phyloP scores from a whole-genome alignment of 2,888 invertebrate species.

The Corbicula japonica region DNA sequence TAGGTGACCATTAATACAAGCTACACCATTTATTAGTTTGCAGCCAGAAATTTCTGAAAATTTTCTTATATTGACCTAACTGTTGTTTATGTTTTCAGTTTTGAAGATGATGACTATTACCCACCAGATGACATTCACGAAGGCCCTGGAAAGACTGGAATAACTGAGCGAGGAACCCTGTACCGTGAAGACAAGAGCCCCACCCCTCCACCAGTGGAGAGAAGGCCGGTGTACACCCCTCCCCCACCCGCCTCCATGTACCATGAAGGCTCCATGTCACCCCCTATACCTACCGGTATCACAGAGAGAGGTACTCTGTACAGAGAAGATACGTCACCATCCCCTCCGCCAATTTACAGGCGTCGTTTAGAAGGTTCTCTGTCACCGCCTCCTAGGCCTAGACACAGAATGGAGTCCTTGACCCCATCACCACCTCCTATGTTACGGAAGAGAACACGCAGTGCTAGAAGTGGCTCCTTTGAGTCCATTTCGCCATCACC shows the following conservation, averaged over 20 bases:
- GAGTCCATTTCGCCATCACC: slow-evolving; percentile 63
- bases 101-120: slow-evolving; percentile 53
- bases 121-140: slow-evolving; percentile 54
- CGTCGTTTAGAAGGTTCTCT: slow-evolving; percentile 43
- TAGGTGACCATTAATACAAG: too few relatives aligned
- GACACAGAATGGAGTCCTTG: slow-evolving; percentile 42
- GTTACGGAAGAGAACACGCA: slow-evolving; percentile 43
- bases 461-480: slow-evolving; percentile 45
- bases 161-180: slow-evolving; percentile 59
- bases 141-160: slow-evolving; percentile 64
- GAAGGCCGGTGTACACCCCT: slow-evolving; percentile 43
- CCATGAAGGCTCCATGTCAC: slow-evolving; percentile 52
- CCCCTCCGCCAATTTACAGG: slow-evolving; percentile 54
- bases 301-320: slow-evolving; percentile 64
- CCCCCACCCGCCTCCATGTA: slow-evolving; percentile 36
- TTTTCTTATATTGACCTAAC: not conserved
- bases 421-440: slow-evolving; percentile 59
- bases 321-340: slow-evolving; percentile 51
- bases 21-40: too few relatives aligned
- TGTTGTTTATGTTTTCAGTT: slow-evolving; percentile 14
- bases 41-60: too few relatives aligned
- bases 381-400: slow-evolving; percentile 48
- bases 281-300: slow-evolving; percentile 58
- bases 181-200: slow-evolving; percentile 63
- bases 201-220: slow-evolving; percentile 54